phyloP scores from a whole-genome alignment of 1,140 invertebrate species.

The Pseudomyrmex gracilis region DNA sequence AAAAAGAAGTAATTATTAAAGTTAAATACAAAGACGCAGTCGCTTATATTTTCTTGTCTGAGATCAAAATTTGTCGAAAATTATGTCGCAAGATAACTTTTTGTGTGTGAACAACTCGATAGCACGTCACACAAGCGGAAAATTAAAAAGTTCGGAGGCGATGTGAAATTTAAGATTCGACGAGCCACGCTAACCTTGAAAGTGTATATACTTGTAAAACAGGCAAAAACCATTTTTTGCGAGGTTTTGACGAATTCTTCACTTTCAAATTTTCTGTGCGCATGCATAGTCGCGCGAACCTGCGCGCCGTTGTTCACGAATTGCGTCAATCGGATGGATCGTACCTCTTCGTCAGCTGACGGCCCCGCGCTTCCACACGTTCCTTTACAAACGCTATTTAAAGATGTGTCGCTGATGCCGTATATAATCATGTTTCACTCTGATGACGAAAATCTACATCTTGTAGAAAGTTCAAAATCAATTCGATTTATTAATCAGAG shows the following conservation, averaged over 20 bases:
- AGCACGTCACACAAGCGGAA: not conserved
- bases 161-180: slow-evolving; percentile 23
- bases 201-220: not conserved
- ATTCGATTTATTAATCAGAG: not conserved
- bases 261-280: not conserved
- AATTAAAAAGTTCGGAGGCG: not conserved
- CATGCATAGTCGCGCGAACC: slow-evolving; percentile 24
- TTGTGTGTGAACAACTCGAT: too few relatives aligned
- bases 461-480: not conserved
- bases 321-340: slow-evolving; percentile 62
- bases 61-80: too few relatives aligned
- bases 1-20: too few relatives aligned
- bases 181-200: not conserved
- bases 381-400: slow-evolving; percentile 65
- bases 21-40: too few relatives aligned
- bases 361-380: slow-evolving; percentile 57
- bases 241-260: not conserved
- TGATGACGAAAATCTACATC: not conserved
- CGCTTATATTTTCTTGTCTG: too few relatives aligned
- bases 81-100: too few relatives aligned
- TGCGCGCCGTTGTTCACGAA: not conserved
- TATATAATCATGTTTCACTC: not conserved
- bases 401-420: slow-evolving; percentile 28
- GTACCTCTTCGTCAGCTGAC: slow-evolving; percentile 64
- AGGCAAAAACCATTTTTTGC: slow-evolving; percentile 13